A percentile compares a stretch with the other conserved stretches of the same genome.
phyloP scores from a whole-genome alignment of 2,113 vertebrate genomes.

The Osmerus eperlanus region DNA sequence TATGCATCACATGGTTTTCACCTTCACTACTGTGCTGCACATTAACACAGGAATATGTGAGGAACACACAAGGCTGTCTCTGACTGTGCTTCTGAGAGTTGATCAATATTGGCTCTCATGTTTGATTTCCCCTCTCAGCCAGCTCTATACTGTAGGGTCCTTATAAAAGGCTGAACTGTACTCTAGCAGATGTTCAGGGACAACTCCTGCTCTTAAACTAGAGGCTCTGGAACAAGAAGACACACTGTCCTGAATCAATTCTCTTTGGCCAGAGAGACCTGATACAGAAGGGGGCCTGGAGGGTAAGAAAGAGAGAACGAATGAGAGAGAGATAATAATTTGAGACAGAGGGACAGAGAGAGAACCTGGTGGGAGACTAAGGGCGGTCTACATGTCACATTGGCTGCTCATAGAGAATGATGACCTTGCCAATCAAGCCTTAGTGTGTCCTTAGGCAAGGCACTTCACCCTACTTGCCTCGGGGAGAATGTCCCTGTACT shows the following conservation, averaged over 20 bases:
- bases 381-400: not conserved
- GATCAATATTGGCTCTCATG: constrained; percentile 7
- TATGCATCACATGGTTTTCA: constrained; percentile 6
- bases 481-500: no score
- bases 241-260: not conserved
- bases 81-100: not conserved
- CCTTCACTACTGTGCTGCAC: constrained; percentile 4
- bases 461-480: no score
- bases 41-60: constrained; percentile 15
- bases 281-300: not conserved
- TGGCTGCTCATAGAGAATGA: not conserved
- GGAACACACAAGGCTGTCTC: not conserved
- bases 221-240: not conserved
- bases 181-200: not conserved
- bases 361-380: not conserved
- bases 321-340: not conserved
- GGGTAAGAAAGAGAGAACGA: not conserved
- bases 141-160: not conserved
- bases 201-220: not conserved
- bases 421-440: not conserved
- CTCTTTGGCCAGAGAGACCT: not conserved
- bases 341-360: not conserved
- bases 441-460: no score
- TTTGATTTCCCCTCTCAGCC: not conserved
- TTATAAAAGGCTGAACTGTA: not conserved